Percentiles rank a stretch among this genome's conserved stretches.
phyloP scores from a whole-genome alignment of 1,140 invertebrate genomes.

The Drosophila mayri region DNA sequence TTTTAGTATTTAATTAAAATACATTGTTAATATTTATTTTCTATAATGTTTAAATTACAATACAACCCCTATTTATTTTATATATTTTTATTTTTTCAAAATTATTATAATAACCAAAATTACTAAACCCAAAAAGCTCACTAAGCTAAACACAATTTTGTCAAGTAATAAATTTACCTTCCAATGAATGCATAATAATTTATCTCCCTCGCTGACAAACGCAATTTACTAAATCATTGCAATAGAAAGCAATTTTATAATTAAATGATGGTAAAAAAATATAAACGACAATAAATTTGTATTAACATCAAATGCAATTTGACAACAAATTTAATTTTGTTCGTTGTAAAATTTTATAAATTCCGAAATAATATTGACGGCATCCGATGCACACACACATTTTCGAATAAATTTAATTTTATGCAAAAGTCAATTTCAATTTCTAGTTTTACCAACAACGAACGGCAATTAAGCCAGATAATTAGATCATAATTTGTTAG shows the following conservation, averaged over 20 bases:
- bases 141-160: constrained; percentile 4
- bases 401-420: constrained; percentile 30
- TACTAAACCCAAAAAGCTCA: neutral
- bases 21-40: no score
- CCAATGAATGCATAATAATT: constrained; percentile 5
- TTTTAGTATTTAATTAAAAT: no score
- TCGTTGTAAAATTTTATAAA: constrained; percentile 17
- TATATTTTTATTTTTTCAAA: neutral
- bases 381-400: constrained; percentile 5
- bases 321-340: constrained; percentile 44
- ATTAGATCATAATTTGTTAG: constrained; percentile 49
- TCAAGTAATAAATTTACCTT: constrained; percentile 14
- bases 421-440: constrained; percentile 40
- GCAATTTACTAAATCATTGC: constrained; percentile 34
- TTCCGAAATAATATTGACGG: constrained; percentile 31
- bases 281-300: constrained; percentile 33
- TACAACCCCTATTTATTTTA: neutral
- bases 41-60: neutral
- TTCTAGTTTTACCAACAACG: constrained; percentile 27
- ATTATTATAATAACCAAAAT: neutral
- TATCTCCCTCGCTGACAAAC: constrained; percentile 22
- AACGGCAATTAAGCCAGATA: constrained; percentile 34
- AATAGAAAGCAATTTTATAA: constrained; percentile 33
- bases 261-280: constrained; percentile 34
- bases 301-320: constrained; percentile 46